These are phyloP conservation scores for Augochlorella aurata DNA, from an alignment of 2,888 invertebrate genomes.

Conservation along the genomic window DNA sequence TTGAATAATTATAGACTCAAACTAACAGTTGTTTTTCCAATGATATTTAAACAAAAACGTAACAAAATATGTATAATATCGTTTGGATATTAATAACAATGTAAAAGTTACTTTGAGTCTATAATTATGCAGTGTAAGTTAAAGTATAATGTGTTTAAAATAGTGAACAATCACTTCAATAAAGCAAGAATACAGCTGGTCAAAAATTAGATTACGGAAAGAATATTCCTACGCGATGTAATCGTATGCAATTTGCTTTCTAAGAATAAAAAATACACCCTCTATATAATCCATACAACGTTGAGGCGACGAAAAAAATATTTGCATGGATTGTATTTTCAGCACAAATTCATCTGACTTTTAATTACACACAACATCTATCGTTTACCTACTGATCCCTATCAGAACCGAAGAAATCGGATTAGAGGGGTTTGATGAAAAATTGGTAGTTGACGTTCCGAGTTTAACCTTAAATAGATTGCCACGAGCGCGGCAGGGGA, in stretches of 20 bases:
- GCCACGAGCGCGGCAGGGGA: not conserved
- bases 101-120: no score
- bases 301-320: not conserved
- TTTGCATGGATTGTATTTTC: not conserved
- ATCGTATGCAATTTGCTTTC: not conserved
- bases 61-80: no score
- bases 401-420: not conserved
- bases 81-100: no score
- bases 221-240: not conserved
- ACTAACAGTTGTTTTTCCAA: no score
- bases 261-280: not conserved
- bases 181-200: not conserved
- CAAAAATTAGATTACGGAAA: not conserved
- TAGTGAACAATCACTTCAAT: not conserved
- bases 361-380: not conserved
- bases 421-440: constrained; percentile 13
- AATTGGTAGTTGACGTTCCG: not conserved
- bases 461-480: constrained; percentile 16
- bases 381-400: not conserved
- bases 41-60: no score
- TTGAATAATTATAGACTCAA: no score
- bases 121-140: not conserved
- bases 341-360: not conserved
- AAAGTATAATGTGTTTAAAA: not conserved
- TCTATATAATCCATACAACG: not conserved